Percentiles rank a stretch among this genome's conserved stretches.
phyloP scores from a whole-genome alignment of 2,797 vertebrate species.

The Cossypha polioptera region DNA sequence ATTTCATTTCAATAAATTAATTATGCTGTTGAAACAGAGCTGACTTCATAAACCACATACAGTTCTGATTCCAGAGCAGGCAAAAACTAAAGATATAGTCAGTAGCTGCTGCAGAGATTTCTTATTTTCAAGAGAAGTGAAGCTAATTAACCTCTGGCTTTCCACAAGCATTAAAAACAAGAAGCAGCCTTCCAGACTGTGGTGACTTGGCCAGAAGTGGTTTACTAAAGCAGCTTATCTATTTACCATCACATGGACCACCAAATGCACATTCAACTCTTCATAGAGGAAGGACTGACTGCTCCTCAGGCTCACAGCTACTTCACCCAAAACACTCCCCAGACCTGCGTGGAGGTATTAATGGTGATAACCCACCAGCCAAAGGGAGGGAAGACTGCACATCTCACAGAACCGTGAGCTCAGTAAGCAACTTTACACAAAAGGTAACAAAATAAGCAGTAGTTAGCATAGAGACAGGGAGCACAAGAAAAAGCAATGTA shows the following conservation, averaged over 20 bases:
- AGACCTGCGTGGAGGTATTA: neutral
- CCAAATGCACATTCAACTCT: rapidly evolving
- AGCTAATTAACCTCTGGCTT: neutral
- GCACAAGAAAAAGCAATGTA: neutral
- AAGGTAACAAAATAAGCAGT: neutral
- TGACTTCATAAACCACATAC: neutral
- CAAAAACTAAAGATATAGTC: neutral
- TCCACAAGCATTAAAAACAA: neutral
- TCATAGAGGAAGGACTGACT: neutral
- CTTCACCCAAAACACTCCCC: neutral
- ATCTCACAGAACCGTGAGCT: neutral
- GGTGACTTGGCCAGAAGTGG: neutral
- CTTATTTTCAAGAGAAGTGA: neutral
- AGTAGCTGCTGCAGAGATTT: neutral
- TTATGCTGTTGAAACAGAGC: neutral
- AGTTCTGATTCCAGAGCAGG: neutral
- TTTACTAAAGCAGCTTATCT: neutral
- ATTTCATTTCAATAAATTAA: constrained; percentile 18
- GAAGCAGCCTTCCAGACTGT: neutral
- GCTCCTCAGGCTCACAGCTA: rapidly evolving
- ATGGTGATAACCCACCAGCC: neutral
- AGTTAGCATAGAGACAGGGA: neutral
- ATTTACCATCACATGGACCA: neutral
- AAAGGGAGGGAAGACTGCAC: neutral
- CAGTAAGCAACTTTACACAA: neutral